A percentile compares a stretch with the other conserved stretches of the same genome.
Evolutionary conservation across 2,888 invertebrate species (phyloP).

Genomic region (Drosophila meridiana): DNA sequence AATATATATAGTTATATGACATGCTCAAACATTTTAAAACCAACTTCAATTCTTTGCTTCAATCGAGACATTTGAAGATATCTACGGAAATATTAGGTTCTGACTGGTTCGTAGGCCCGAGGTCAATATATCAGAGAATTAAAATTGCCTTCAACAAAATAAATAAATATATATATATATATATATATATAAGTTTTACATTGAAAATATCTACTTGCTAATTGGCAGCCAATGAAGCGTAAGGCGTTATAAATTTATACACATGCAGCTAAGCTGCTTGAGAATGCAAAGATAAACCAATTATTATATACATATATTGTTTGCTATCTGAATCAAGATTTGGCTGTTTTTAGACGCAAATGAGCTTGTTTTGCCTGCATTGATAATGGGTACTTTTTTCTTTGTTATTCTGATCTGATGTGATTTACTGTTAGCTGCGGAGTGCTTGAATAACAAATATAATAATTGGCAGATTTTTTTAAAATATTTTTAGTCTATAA

Average conservation of each 20-base stretch:
- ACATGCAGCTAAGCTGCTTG: not conserved
- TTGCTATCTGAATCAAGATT: not conserved
- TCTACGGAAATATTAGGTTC: not conserved
- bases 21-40: not conserved
- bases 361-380: not conserved
- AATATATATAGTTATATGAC: not conserved
- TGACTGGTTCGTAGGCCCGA: not conserved
- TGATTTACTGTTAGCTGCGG: not conserved
- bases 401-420: not conserved
- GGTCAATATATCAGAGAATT: not conserved
- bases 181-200: not conserved
- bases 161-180: not conserved
- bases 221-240: conserved; percentile 3
- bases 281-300: not conserved
- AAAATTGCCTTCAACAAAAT: conserved; percentile 6
- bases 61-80: not conserved
- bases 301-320: not conserved
- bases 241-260: not conserved
- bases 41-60: not conserved
- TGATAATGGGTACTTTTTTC: not conserved
- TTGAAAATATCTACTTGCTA: conserved; percentile 6
- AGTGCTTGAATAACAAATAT: too few species aligned
- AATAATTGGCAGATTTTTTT: not conserved
- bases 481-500: not conserved
- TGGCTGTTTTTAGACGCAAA: not conserved